A percentile compares a stretch with the other conserved stretches of the same genome.
phyloP scores from a whole-genome alignment of 2,113 vertebrate genomes.

The Penelope pileata region DNA sequence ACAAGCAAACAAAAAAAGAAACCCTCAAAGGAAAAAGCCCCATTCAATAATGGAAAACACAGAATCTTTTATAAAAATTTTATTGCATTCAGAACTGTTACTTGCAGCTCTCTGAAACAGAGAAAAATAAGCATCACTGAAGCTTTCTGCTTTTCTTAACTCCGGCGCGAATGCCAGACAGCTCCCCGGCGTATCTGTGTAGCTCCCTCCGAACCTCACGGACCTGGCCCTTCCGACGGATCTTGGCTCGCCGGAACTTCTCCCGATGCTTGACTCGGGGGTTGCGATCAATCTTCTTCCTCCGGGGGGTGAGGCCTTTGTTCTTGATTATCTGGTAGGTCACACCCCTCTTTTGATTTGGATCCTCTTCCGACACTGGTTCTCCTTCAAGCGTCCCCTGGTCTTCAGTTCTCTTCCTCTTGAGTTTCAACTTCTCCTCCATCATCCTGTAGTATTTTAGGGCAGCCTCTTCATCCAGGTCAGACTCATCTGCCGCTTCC shows the following conservation, averaged over 20 bases:
- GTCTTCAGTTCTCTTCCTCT: slow-evolving; percentile 69
- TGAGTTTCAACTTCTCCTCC: slow-evolving; percentile 67
- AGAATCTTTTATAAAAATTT: rapidly evolving
- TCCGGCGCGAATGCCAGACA: slow-evolving; percentile 92
- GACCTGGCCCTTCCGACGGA: slow-evolving; percentile 94
- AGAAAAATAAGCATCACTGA: slow-evolving; percentile 64
- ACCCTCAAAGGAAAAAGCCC: background rate
- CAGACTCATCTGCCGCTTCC: background rate
- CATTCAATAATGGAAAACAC: background rate
- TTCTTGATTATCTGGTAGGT: slow-evolving; percentile 83
- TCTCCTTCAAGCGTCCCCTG: background rate
- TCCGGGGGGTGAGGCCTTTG: slow-evolving; percentile 90
- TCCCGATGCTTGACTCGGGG: slow-evolving; percentile 95
- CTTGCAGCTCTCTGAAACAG: background rate
- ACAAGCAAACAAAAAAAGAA: background rate
- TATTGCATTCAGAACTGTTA: background rate
- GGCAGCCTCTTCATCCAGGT: slow-evolving; percentile 83
- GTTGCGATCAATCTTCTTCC: slow-evolving; percentile 96
- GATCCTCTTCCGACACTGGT: background rate
- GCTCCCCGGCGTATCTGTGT: slow-evolving; percentile 86
- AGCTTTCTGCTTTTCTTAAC: slow-evolving; percentile 95
- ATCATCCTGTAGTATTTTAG: slow-evolving; percentile 79
- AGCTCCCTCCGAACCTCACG: slow-evolving; percentile 86
- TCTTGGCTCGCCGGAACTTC: slow-evolving; percentile 91
- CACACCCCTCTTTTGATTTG: slow-evolving; percentile 72